Conservation (phyloP, 2,113 vertebrate genomes). For the Vulpes lagopus region DNA sequence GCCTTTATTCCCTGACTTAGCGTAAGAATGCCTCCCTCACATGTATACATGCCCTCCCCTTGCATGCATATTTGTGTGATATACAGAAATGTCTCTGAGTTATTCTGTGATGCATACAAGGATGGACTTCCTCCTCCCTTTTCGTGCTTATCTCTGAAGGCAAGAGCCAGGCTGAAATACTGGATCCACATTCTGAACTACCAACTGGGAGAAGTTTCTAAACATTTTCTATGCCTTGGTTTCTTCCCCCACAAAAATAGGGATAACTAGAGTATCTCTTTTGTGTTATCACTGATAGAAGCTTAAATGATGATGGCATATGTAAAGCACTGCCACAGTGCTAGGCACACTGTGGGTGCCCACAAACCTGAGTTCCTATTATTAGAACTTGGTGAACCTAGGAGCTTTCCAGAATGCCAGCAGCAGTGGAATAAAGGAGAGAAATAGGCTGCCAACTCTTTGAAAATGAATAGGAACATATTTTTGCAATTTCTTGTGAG, state of each 20-base stretch:
- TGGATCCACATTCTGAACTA: background rate
- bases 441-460: background rate
- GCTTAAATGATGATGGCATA: background rate
- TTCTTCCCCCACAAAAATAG: background rate
- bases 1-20: background rate
- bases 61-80: background rate
- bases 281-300: background rate
- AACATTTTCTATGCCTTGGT: background rate
- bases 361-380: background rate
- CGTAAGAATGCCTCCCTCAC: background rate
- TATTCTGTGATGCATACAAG: background rate
- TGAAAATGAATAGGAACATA: background rate
- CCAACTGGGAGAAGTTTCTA: background rate
- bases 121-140: background rate
- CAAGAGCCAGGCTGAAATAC: background rate
- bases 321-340: background rate
- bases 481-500: background rate
- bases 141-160: background rate
- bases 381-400: background rate
- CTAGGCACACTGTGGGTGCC: background rate
- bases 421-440: background rate
- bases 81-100: background rate
- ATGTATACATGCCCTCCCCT: rapidly evolving
- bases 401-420: background rate
- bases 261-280: background rate